Conservation (phyloP, 2,113 vertebrate species). For the Plestiodon gilberti region DNA sequence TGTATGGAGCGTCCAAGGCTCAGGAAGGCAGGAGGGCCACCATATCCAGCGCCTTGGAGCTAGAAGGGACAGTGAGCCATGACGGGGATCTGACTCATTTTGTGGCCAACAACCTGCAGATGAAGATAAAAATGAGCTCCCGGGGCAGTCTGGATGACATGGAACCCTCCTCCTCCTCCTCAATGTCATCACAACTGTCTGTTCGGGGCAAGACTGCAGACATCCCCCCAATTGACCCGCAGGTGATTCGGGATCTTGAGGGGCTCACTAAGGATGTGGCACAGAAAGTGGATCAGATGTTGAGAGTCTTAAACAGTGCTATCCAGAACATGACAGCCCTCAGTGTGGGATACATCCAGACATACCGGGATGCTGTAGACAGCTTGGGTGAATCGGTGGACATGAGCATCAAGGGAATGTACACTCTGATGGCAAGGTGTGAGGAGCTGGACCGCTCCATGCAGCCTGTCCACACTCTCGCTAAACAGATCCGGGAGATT, state of each 20-base stretch:
- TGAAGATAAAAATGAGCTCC: conserved; percentile 91
- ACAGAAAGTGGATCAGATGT: conserved; percentile 89
- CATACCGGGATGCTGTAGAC: conserved; percentile 92
- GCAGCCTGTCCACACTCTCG: conserved; percentile 88
- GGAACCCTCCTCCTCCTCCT: conserved; percentile 62
- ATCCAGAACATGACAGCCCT: conserved; percentile 95
- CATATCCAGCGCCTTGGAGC: conserved; percentile 83
- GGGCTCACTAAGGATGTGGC: conserved; percentile 88
- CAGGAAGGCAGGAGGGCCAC: conserved; percentile 82
- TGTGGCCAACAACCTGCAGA: conserved; percentile 88
- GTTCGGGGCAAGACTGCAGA: conserved; percentile 33
- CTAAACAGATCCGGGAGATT: conserved; percentile 89
- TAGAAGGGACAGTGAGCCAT: conserved; percentile 84
- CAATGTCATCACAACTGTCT: conserved; percentile 9
- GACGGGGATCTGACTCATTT: conserved; percentile 86
- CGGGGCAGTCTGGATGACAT: conserved; percentile 79
- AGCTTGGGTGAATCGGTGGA: conserved; percentile 94
- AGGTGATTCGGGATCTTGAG: conserved; percentile 74
- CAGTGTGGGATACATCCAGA: conserved; percentile 94
- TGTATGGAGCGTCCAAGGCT: conserved; percentile 64
- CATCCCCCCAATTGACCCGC: conserved; percentile 69
- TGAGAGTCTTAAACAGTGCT: conserved; percentile 86
- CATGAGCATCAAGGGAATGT: conserved; percentile 97
- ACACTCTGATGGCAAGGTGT: conserved; percentile 92
- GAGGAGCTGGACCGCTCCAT: conserved; percentile 92